Evolutionary conservation across 2,797 vertebrate species (phyloP).

Genomic region (Cuculus canorus): DNA sequence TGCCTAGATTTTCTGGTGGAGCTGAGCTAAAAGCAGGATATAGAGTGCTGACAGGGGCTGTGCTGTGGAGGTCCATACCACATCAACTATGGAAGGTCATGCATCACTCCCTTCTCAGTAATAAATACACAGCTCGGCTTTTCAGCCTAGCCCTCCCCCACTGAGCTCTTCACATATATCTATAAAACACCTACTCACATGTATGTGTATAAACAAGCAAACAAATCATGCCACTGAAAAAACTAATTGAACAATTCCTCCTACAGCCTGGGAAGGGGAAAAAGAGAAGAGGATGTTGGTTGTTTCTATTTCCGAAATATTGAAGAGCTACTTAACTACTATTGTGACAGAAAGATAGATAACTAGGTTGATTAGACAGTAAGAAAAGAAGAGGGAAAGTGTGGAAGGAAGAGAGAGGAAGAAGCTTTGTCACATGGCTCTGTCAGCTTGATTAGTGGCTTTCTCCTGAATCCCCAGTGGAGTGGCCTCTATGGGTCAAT

Average conservation of each 20-base stretch:
- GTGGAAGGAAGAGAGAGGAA: not conserved
- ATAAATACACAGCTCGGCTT: not conserved
- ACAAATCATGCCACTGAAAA: conserved; percentile 34
- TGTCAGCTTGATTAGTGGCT: conserved; percentile 52
- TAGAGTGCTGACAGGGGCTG: not conserved
- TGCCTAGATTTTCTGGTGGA: not conserved
- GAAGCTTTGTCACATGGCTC: conserved; percentile 27
- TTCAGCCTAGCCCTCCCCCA: not conserved
- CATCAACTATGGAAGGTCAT: not conserved
- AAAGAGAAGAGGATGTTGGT: not conserved
- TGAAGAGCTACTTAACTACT: conserved; percentile 17
- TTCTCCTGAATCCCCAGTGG: conserved; percentile 36
- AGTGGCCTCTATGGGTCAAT: conserved; percentile 12
- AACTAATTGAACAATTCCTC: conserved; percentile 38
- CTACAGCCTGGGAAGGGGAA: not conserved
- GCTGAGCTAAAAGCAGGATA: not conserved
- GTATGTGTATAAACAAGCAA: conserved; percentile 28
- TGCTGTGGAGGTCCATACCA: not conserved
- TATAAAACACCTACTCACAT: conserved; percentile 31
- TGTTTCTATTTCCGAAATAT: conserved; percentile 31
- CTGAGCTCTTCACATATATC: not conserved
- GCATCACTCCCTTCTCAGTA: not conserved
- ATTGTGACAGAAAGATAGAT: conserved; percentile 11
- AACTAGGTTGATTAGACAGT: conserved; percentile 20
- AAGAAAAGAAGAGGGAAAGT: conserved; percentile 9